Conservation (phyloP, 1,140 invertebrate species). For the Neodiprion lecontei region DNA sequence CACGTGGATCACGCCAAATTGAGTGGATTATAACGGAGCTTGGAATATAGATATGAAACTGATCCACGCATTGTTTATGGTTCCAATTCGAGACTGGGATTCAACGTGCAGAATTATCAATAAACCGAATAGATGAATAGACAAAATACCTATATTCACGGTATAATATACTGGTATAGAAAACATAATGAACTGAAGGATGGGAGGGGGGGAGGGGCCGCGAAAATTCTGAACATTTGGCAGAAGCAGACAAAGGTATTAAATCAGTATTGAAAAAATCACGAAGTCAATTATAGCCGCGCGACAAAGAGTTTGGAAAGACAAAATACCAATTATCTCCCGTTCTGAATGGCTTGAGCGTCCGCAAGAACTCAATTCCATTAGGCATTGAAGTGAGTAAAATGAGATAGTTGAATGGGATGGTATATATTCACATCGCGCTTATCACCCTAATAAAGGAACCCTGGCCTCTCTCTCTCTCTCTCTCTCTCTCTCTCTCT, state of each 20-base stretch:
- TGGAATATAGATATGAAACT: too few relatives aligned
- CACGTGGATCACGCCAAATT: too few relatives aligned
- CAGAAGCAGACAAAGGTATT: conserved; percentile 41
- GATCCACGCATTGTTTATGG: too few relatives aligned
- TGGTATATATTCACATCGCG: conserved; percentile 34
- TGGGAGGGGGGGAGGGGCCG: conserved; percentile 26
- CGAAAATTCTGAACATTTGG: conserved; percentile 18
- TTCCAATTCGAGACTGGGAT: too few relatives aligned
- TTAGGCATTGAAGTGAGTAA: conserved; percentile 57
- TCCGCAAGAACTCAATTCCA: conserved; percentile 57
- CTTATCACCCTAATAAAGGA: conserved; percentile 57
- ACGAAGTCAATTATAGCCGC: conserved; percentile 54
- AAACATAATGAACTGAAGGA: conserved; percentile 25
- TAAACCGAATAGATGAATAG: too few relatives aligned
- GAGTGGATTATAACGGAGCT: too few relatives aligned
- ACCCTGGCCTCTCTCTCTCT: conserved; percentile 28
- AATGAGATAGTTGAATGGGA: conserved; percentile 47
- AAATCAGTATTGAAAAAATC: conserved; percentile 36
- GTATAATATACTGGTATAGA: neutral
- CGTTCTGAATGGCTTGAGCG: conserved; percentile 26
- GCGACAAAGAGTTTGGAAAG: conserved; percentile 52
- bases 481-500: conserved; percentile 9
- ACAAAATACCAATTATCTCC: conserved; percentile 44
- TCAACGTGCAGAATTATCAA: too few relatives aligned
- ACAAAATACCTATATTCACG: too few relatives aligned